Evolutionary conservation across 2,888 invertebrate species (phyloP).

Genomic region (Nephrocerus scutellatus): DNA sequence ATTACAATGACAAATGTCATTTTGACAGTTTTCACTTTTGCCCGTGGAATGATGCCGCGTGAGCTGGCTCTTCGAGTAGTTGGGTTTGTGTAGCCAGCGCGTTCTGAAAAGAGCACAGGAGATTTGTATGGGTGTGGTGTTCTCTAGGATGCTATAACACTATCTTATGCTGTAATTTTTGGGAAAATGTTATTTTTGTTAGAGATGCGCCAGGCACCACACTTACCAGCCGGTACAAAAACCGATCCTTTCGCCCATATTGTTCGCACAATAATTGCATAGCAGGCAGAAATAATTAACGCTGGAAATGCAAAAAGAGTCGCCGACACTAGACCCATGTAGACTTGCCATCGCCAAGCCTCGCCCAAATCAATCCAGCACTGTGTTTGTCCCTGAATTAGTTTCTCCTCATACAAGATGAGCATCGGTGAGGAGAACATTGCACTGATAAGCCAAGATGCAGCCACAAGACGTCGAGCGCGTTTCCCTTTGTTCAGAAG

Average conservation of each 20-base stretch:
- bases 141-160: no score
- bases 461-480: slow-evolving; percentile 68
- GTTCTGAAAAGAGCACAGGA: slow-evolving; percentile 25
- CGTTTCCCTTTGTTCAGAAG: slow-evolving; percentile 88
- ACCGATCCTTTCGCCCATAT: slow-evolving; percentile 73
- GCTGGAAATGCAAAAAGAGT: slow-evolving; percentile 81
- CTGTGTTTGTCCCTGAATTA: slow-evolving; percentile 69
- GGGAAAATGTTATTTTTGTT: background rate
- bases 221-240: slow-evolving; percentile 41
- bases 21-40: slow-evolving; percentile 94
- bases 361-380: slow-evolving; percentile 83
- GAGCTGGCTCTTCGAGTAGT: slow-evolving; percentile 75
- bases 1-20: slow-evolving; percentile 96
- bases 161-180: no score
- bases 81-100: slow-evolving; percentile 44
- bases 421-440: slow-evolving; percentile 77
- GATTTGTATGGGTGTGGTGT: no score
- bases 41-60: slow-evolving; percentile 85
- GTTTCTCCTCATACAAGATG: slow-evolving; percentile 71
- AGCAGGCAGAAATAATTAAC: slow-evolving; percentile 81
- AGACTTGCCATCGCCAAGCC: slow-evolving; percentile 75
- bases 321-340: slow-evolving; percentile 76
- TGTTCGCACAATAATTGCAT: slow-evolving; percentile 82
- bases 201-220: background rate
- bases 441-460: slow-evolving; percentile 77